phyloP scores from a whole-genome alignment of 2,113 vertebrate genomes.

The Ploceus nigricollis region DNA sequence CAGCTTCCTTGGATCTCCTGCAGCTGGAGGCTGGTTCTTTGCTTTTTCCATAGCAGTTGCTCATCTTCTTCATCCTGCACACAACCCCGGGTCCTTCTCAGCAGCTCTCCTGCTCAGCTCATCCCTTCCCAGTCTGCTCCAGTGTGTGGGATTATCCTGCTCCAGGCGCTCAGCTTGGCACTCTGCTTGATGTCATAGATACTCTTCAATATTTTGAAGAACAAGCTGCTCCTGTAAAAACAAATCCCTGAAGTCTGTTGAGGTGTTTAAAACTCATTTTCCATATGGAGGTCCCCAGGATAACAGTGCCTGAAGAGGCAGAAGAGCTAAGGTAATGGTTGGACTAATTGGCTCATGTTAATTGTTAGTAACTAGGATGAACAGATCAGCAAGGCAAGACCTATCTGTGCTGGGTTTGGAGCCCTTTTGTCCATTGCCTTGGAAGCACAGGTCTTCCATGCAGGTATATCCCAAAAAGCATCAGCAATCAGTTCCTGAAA shows the following conservation, averaged over 20 bases:
- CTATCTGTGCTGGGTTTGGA: not conserved
- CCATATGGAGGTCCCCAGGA: not conserved
- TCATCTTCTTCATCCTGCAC: not conserved
- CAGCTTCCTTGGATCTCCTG: not conserved
- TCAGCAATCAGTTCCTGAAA: constrained; percentile 53
- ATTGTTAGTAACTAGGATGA: not conserved
- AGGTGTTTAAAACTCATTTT: not conserved
- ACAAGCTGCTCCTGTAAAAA: not conserved
- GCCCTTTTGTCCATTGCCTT: constrained; percentile 4
- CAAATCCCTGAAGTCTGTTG: not conserved
- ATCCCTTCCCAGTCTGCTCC: not conserved
- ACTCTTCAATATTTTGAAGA: not conserved
- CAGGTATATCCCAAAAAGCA: not conserved
- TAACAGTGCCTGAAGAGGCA: not conserved
- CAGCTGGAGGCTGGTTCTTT: not conserved
- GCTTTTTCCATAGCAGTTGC: not conserved
- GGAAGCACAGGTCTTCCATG: not conserved
- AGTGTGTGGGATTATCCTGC: not conserved
- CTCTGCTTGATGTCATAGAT: not conserved
- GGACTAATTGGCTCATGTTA: not conserved
- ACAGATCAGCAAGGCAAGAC: not conserved
- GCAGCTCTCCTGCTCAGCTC: not conserved
- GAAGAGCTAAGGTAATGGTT: not conserved
- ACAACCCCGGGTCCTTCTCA: not conserved
- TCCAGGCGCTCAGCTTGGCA: not conserved